These are phyloP conservation scores for Diorhabda sublineata DNA, from an alignment of 1,140 invertebrate species.

Conservation along the genomic window DNA sequence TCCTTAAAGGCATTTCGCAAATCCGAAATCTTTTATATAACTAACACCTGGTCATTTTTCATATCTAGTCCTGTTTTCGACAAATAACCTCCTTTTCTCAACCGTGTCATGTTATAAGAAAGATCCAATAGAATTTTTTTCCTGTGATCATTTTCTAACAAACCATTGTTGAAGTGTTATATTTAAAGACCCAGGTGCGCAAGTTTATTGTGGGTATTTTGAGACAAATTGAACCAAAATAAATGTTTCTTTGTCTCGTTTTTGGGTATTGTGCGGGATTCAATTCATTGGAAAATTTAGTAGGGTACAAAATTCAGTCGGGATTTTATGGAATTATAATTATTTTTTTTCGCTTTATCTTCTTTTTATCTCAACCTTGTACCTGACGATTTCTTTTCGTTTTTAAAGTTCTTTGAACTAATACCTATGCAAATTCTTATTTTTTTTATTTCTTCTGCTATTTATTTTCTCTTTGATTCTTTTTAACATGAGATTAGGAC, in stretches of 20 bases:
- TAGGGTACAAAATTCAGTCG: neutral
- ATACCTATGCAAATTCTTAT: too few species aligned
- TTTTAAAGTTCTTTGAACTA: too few species aligned
- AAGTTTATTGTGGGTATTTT: constrained; percentile 15
- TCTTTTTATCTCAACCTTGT: too few species aligned
- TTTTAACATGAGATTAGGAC: too few species aligned
- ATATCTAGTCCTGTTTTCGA: constrained; percentile 11
- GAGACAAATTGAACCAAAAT: constrained; percentile 20
- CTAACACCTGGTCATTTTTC: constrained; percentile 13
- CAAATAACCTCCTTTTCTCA: constrained; percentile 12
- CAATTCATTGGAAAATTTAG: neutral
- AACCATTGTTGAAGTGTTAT: constrained; percentile 9
- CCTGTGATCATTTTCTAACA: constrained; percentile 12
- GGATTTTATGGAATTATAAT: too few species aligned
- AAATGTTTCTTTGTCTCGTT: constrained; percentile 17
- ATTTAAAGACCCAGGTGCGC: constrained; percentile 13
- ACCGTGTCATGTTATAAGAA: constrained; percentile 11
- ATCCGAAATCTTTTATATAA: neutral
- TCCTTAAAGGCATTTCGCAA: constrained; percentile 8
- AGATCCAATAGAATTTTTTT: constrained; percentile 4
- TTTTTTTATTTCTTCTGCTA: too few species aligned
- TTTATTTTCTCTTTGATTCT: too few species aligned
- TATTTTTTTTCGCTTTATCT: too few species aligned
- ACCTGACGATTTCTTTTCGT: too few species aligned
- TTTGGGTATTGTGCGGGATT: neutral